Conservation (phyloP, 2,888 invertebrate genomes). For the Microlaimidae sp. region DNA sequence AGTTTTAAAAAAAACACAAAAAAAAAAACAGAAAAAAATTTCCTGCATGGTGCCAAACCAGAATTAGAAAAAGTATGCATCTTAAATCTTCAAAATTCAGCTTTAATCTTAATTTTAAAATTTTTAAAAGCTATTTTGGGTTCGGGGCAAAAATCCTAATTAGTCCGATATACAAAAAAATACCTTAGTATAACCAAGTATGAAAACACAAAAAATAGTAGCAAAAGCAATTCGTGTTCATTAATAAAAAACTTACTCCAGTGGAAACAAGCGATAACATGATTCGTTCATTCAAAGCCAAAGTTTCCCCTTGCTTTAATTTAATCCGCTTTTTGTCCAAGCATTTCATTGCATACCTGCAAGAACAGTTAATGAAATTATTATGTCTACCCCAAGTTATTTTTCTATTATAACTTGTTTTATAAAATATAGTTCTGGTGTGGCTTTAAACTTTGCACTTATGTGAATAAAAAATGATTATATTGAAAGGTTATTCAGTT, state of each 20-base stretch:
- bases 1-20: too few relatives aligned
- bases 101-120: too few relatives aligned
- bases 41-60: too few relatives aligned
- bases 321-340: slow-evolving; percentile 99
- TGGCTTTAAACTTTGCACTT: too few relatives aligned
- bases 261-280: slow-evolving; percentile 98
- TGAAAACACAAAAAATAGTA: background rate
- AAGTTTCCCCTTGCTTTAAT: slow-evolving; percentile 94
- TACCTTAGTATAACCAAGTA: background rate
- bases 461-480: too few relatives aligned
- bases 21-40: too few relatives aligned
- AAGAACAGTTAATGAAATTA: slow-evolving; percentile 12
- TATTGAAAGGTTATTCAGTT: too few relatives aligned
- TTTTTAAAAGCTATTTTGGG: too few relatives aligned
- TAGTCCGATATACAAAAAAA: slow-evolving; percentile 5
- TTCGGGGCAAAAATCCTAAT: too few relatives aligned
- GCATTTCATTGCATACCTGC: slow-evolving; percentile 96
- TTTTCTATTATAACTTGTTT: background rate
- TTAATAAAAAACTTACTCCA: slow-evolving; percentile 66
- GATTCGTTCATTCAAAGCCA: slow-evolving; percentile 95
- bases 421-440: too few relatives aligned
- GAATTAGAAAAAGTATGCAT: too few relatives aligned
- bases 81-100: too few relatives aligned
- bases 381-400: slow-evolving; percentile 3
- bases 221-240: background rate